These are phyloP conservation scores for Proctacanthus coquilletti DNA, from an alignment of 1,140 invertebrate species.

Conservation along the genomic window DNA sequence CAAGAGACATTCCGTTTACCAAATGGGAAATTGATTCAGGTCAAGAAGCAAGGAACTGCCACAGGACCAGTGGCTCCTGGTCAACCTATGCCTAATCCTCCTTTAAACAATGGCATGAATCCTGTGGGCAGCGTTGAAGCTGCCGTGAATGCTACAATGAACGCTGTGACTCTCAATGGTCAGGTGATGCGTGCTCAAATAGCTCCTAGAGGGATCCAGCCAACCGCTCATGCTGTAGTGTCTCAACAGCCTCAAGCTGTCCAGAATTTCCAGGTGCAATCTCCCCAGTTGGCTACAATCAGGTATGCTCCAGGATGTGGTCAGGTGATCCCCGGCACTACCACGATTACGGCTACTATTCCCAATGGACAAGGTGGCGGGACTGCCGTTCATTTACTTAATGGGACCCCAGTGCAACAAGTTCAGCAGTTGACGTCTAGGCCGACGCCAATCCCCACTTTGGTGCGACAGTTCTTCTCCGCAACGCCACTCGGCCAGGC, in stretches of 20 bases:
- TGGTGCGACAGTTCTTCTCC: constrained; percentile 10
- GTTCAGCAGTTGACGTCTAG: neutral
- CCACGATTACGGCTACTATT: no score
- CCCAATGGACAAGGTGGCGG: no score
- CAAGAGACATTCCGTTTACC: constrained; percentile 27
- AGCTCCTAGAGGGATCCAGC: neutral
- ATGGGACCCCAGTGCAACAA: neutral
- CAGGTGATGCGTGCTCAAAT: no score
- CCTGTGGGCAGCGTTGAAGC: no score
- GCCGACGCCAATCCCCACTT: neutral
- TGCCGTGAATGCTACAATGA: no score
- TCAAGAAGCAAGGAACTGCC: constrained; percentile 18
- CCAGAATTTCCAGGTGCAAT: neutral
- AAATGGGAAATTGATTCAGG: constrained; percentile 27
- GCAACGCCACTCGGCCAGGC: constrained; percentile 16
- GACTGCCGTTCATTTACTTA: no score
- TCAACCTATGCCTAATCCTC: no score
- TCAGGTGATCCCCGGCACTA: neutral
- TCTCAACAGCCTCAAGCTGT: neutral
- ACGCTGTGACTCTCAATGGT: no score
- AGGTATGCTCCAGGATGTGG: neutral
- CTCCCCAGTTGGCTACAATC: neutral
- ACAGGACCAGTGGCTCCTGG: neutral
- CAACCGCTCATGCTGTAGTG: neutral
- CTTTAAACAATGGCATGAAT: no score